phyloP scores from a whole-genome alignment of 1,140 invertebrate species.

The Tetragnatha versicolor region DNA sequence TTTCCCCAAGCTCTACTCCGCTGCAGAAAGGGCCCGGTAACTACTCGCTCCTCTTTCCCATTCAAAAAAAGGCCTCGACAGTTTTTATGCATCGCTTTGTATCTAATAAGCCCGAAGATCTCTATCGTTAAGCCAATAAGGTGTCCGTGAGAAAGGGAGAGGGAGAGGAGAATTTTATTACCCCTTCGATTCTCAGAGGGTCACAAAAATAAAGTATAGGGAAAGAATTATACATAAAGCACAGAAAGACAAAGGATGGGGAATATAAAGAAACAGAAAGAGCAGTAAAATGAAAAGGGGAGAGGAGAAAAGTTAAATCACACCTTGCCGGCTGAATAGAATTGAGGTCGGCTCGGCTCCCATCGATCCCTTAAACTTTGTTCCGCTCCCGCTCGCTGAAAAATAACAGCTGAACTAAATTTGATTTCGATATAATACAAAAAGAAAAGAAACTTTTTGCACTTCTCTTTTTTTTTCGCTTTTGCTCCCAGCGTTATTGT shows the following conservation, averaged over 20 bases:
- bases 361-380: slow-evolving; percentile 37
- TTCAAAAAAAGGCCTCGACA: no score
- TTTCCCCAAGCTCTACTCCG: no score
- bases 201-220: slow-evolving; percentile 25
- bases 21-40: no score
- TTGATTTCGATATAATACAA: slow-evolving; percentile 45
- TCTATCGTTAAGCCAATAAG: slow-evolving; percentile 24
- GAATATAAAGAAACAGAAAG: neutral
- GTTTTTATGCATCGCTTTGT: slow-evolving; percentile 3
- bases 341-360: slow-evolving; percentile 34
- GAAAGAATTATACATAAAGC: slow-evolving; percentile 9
- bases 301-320: slow-evolving; percentile 33
- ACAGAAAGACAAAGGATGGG: slow-evolving; percentile 2
- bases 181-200: slow-evolving; percentile 1
- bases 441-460: slow-evolving; percentile 37
- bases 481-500: slow-evolving; percentile 37
- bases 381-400: slow-evolving; percentile 12
- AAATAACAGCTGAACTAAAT: slow-evolving; percentile 46
- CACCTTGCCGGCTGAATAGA: slow-evolving; percentile 42
- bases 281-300: neutral
- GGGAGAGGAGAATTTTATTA: slow-evolving; percentile 25
- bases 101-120: slow-evolving; percentile 22
- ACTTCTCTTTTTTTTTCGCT: slow-evolving; percentile 24
- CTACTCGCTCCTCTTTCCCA: no score
- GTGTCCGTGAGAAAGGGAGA: neutral